These are phyloP conservation scores for Sycophila texana DNA, from an alignment of 2,888 invertebrate species.

Conservation along the genomic window DNA sequence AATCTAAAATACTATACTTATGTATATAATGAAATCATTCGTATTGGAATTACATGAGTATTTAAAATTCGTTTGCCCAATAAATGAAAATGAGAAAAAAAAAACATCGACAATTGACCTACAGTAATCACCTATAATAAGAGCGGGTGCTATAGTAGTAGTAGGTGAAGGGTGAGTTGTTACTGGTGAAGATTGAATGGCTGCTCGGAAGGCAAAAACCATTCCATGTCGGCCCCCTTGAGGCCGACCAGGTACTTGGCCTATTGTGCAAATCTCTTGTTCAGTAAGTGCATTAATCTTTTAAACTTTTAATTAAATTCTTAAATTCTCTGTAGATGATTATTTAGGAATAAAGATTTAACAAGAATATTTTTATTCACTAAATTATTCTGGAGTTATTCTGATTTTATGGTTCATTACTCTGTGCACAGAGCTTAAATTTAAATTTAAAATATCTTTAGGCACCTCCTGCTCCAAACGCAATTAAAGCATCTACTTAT, in stretches of 20 bases:
- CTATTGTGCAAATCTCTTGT: slow-evolving; percentile 74
- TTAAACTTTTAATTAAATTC: neutral
- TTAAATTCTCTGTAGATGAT: neutral
- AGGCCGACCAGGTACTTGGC: slow-evolving; percentile 81
- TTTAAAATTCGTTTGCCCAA: slow-evolving; percentile 29
- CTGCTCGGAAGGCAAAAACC: slow-evolving; percentile 79
- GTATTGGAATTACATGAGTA: too few species aligned
- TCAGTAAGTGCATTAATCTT: slow-evolving; percentile 50
- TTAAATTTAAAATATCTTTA: too few species aligned
- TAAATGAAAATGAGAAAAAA: slow-evolving; percentile 15
- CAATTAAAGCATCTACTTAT: neutral
- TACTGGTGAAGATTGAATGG: slow-evolving; percentile 73
- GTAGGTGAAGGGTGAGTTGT: slow-evolving; percentile 74
- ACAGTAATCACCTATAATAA: slow-evolving; percentile 75
- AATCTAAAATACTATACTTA: too few species aligned
- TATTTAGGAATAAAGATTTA: neutral
- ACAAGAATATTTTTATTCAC: neutral
- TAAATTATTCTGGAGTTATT: neutral
- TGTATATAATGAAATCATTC: too few species aligned
- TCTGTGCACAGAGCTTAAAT: neutral
- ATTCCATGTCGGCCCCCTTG: slow-evolving; percentile 82
- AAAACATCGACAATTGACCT: slow-evolving; percentile 63
- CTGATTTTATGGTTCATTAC: neutral
- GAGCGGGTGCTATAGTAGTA: slow-evolving; percentile 74
- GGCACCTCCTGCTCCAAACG: neutral